Evolutionary conservation across 2,888 invertebrate genomes (phyloP).

Genomic region (Parapristionchus giblindavisi): DNA sequence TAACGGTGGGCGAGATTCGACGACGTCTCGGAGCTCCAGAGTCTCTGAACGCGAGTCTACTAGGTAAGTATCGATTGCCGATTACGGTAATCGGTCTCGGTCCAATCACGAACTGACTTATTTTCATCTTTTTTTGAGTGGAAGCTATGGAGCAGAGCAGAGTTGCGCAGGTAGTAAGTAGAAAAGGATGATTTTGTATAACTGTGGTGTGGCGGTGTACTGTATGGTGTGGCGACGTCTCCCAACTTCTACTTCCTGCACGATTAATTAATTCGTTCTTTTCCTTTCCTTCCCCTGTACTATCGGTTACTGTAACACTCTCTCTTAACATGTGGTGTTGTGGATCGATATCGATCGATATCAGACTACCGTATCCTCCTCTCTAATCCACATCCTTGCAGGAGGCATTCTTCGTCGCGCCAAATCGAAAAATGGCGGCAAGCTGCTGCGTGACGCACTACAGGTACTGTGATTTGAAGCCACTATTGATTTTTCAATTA

Average conservation of each 20-base stretch:
- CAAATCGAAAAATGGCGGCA: slow-evolving; percentile 97
- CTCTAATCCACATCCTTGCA: neutral
- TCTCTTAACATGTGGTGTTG: too few species aligned
- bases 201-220: too few species aligned
- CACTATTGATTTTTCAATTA: neutral
- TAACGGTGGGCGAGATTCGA: slow-evolving; percentile 90
- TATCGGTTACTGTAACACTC: neutral
- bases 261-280: too few species aligned
- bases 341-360: too few species aligned
- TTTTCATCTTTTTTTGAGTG: too few species aligned
- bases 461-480: neutral
- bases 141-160: too few species aligned
- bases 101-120: too few species aligned
- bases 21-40: slow-evolving; percentile 90
- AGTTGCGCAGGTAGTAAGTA: too few species aligned
- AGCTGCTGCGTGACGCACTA: slow-evolving; percentile 88
- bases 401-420: slow-evolving; percentile 94
- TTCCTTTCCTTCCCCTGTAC: neutral
- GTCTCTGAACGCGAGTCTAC: slow-evolving; percentile 93
- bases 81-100: too few species aligned
- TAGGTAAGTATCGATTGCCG: slow-evolving; percentile 73
- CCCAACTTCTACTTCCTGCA: too few species aligned
- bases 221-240: too few species aligned
- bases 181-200: too few species aligned
- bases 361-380: neutral